phyloP scores from a whole-genome alignment of 2,888 invertebrate genomes.

The Pseudoips prasinana region DNA sequence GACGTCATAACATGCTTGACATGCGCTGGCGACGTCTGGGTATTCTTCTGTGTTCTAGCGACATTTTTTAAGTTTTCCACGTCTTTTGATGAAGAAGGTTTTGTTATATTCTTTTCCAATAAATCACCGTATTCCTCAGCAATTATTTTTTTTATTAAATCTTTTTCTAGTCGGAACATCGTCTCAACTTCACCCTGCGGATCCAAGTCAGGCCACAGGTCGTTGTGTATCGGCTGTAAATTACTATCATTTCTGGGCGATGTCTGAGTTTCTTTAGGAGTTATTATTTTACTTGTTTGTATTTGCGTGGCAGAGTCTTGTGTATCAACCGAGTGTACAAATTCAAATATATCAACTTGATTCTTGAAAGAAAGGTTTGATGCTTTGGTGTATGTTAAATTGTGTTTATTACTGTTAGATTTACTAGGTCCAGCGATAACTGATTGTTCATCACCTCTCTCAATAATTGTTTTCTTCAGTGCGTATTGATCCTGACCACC shows the following conservation, averaged over 20 bases:
- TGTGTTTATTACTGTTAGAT: constrained; percentile 28
- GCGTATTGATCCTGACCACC: constrained; percentile 11
- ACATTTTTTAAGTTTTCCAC: constrained; percentile 44
- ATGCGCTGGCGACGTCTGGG: constrained; percentile 73
- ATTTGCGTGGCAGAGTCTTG: constrained; percentile 74
- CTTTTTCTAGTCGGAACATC: constrained; percentile 68
- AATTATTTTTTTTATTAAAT: constrained; percentile 69
- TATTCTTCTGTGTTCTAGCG: constrained; percentile 59
- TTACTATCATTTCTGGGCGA: constrained; percentile 56
- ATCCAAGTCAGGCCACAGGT: constrained; percentile 61
- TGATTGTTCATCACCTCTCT: constrained; percentile 10
- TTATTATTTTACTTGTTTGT: constrained; percentile 47
- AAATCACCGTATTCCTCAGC: constrained; percentile 69
- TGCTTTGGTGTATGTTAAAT: constrained; percentile 50
- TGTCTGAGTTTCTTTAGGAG: constrained; percentile 73
- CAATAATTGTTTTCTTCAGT: constrained; percentile 19
- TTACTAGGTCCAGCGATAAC: constrained; percentile 22
- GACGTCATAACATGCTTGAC: constrained; percentile 74
- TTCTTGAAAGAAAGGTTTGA: constrained; percentile 65
- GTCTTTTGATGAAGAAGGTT: constrained; percentile 59
- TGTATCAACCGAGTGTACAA: constrained; percentile 62
- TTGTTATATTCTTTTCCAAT: constrained; percentile 60
- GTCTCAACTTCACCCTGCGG: constrained; percentile 62
- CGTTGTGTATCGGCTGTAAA: constrained; percentile 64
- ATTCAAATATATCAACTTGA: constrained; percentile 69